Evolutionary conservation across 2,797 vertebrate species (phyloP), one percentile per base, ranked within the genome.

Genomic region (Falco biarmicus): DNA sequence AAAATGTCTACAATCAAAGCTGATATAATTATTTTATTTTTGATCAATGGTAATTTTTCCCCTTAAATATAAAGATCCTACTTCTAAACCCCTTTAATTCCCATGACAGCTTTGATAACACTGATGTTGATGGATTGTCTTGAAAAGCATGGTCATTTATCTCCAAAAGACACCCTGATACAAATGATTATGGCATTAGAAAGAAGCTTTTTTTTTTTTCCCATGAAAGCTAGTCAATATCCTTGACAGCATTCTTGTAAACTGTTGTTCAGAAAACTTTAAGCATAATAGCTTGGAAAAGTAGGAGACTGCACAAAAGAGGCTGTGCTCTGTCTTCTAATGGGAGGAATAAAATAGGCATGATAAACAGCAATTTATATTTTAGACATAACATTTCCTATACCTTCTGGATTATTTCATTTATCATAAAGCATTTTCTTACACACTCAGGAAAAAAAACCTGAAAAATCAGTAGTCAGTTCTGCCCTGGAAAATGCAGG

Each of bases 401-500:
- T 56, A 59, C 66, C 21, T 20, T 0, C 14, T 29, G 1, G 0
- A 71, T 78, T 68, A 64, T 32, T 90, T 61, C 19, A 60, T 71
- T 86, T 3, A 37, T 41, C 32, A 54, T 45, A 64, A 71, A 78
- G 3, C 8, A 65, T 41, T 88, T 70, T n/a, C 56, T 37, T 65
- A 50, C 1, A 6, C 13, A 41, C 4, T 74, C 15, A 25, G 17
- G 4, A 11, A 2, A 15, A 15, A 41, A 9, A 56, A 20, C 2
- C 13, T 32, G 17, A 76, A 51, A 83, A 75, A 9, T 3, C 5
- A 59, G 9, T 6, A 76, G 2, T 39, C 41, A 45, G 3, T 69
- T 29, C n/a, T 69, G 21, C 10, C 11, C 32, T 56, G 50, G 37
- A 7, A 94, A 88, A 71, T 8, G 25, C 2, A 20, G 19, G 22